Conservation (phyloP, 2,113 vertebrate genomes). For the Ammodytes dubius region DNA sequence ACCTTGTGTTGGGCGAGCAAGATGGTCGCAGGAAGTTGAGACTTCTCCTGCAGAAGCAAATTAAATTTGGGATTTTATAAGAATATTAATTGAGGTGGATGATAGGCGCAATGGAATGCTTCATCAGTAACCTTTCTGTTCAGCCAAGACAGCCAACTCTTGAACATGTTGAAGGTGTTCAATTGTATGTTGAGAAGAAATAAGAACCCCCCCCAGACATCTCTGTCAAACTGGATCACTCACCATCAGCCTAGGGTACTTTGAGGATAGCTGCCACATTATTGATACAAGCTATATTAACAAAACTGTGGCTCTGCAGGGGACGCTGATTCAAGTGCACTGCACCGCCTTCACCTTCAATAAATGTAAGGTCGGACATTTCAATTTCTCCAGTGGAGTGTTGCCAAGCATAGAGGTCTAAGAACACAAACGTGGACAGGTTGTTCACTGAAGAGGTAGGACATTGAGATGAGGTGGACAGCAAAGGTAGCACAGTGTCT, state of each 20-base stretch:
- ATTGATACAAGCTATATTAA: slow-evolving; percentile 62
- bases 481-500: slow-evolving; percentile 20
- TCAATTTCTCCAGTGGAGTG: slow-evolving; percentile 68
- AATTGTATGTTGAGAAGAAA: slow-evolving; percentile 6
- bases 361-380: slow-evolving; percentile 76
- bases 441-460: slow-evolving; percentile 45
- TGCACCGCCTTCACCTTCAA: slow-evolving; percentile 69
- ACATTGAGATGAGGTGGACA: slow-evolving; percentile 50
- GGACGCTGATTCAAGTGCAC: slow-evolving; percentile 64
- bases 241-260: slow-evolving; percentile 17
- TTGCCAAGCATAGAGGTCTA: slow-evolving; percentile 68
- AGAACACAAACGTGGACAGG: slow-evolving; percentile 57
- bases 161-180: not conserved
- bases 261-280: slow-evolving; percentile 49
- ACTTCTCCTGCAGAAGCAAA: slow-evolving; percentile 89
- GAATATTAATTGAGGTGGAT: slow-evolving; percentile 1
- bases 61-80: slow-evolving; percentile 18
- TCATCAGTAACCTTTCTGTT: not conserved
- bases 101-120: not conserved
- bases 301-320: slow-evolving; percentile 50
- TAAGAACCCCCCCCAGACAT: slow-evolving; percentile 1
- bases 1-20: slow-evolving; percentile 97
- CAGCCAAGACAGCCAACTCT: slow-evolving; percentile 3
- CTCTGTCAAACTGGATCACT: slow-evolving; percentile 21
- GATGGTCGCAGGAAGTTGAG: slow-evolving; percentile 92